phyloP scores from a whole-genome alignment of 2,113 vertebrate genomes.

The Hippocampus comes region DNA sequence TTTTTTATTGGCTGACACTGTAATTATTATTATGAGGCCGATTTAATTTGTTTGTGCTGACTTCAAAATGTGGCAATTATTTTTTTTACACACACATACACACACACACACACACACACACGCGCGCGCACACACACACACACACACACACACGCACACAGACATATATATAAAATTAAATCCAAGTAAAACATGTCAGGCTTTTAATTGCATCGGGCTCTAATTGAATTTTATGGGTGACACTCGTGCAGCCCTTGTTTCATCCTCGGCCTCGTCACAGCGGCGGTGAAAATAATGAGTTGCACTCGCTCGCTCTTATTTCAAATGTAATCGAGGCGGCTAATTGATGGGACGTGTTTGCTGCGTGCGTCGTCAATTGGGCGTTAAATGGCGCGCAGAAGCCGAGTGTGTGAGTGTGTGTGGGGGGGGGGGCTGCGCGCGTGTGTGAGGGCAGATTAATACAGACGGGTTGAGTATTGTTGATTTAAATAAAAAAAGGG shows the following conservation, averaged over 20 bases:
- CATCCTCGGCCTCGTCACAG: slow-evolving; percentile 34
- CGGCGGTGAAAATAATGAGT: slow-evolving; percentile 68
- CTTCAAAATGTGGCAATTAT: not conserved
- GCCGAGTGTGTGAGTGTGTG: not conserved
- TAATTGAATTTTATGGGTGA: not conserved
- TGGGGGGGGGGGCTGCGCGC: slow-evolving; percentile 49
- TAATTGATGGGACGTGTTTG: slow-evolving; percentile 76
- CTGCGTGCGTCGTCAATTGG: slow-evolving; percentile 71
- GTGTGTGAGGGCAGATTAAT: slow-evolving; percentile 65
- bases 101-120: too few species aligned
- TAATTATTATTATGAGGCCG: not conserved
- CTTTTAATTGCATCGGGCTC: not conserved
- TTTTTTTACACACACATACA: not conserved
- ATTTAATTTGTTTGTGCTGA: not conserved
- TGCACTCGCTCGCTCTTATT: slow-evolving; percentile 55
- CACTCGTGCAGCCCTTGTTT: slow-evolving; percentile 1
- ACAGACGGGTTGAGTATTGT: slow-evolving; percentile 51
- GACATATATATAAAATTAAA: not conserved
- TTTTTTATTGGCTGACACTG: not conserved
- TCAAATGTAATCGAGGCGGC: slow-evolving; percentile 72
- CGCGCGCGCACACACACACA: too few species aligned
- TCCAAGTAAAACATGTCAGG: slow-evolving; percentile 1
- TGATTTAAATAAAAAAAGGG: slow-evolving; percentile 47
- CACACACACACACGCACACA: too few species aligned
- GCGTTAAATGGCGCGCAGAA: slow-evolving; percentile 69